Evolutionary conservation across 53 echinoderm and acorn worm species (phyloP), one percentile per base, ranked within the genome.

Genomic region (Zoroaster sp.): DNA sequence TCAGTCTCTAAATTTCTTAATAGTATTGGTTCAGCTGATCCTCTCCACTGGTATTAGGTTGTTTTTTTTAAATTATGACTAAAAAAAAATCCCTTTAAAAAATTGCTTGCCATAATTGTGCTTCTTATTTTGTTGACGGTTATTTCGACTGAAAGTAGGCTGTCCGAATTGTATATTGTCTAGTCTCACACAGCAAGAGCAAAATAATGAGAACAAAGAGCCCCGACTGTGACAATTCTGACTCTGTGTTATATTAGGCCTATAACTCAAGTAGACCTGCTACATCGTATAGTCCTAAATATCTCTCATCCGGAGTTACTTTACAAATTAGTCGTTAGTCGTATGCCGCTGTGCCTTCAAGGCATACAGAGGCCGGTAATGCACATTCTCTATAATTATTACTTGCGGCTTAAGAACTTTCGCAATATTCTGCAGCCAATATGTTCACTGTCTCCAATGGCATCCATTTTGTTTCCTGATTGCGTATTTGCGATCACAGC

Each of bases 241-340:
- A n/a, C n/a, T n/a, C n/a, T n/a, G n/a, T n/a, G n/a, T n/a, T n/a
- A n/a, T n/a, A n/a, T n/a, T n/a, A n/a, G n/a, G n/a, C n/a, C n/a
- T 59, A 59, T 59, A 25, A 59, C 7, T 28, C 63, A 59, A 59
- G 63, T 21, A 59, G 63, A 28, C 25, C 9, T 59, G 63, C 63
- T 59, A 28, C 23, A 59, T 59, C 28, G 63, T 28, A 59, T 59
- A n/a, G n/a, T n/a, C n/a, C n/a, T n/a, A n/a, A 63, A 21, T 74
- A 74, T 17, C 74, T 18, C 25, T 43, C 74, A 40, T 23, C 43
- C 74, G 40, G 38, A 74, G 40, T 74, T 74, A 74, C 39, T 74
- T 74, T 42, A 74, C 74, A 74, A 74, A 74, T 40, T 40, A 74
- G 74, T 40, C 74, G 36, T 74, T 74, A n/a, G n/a, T n/a, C n/a